phyloP scores from a whole-genome alignment of 2,797 vertebrate species.

The Rhabdomys pumilio region DNA sequence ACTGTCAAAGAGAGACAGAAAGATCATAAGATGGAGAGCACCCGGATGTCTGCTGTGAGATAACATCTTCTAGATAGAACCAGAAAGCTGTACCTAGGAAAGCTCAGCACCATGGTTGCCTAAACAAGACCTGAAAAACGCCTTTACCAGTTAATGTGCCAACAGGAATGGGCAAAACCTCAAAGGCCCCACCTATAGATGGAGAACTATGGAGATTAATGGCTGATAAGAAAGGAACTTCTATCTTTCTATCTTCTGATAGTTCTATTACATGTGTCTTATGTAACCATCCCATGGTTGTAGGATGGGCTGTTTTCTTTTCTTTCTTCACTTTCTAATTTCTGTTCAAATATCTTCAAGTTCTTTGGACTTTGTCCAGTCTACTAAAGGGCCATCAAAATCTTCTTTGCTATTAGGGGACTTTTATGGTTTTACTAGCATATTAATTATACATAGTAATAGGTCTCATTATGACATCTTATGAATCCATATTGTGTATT shows the following conservation, averaged over 20 bases:
- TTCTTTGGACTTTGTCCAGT: neutral
- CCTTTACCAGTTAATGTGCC: neutral
- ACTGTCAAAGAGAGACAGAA: neutral
- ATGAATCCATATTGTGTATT: neutral
- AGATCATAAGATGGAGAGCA: neutral
- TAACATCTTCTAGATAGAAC: neutral
- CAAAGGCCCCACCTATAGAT: neutral
- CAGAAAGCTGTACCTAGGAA: neutral
- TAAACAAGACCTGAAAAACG: neutral
- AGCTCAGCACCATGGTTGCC: neutral
- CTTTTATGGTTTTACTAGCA: neutral
- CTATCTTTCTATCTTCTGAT: neutral
- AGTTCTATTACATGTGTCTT: neutral
- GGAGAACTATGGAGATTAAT: neutral
- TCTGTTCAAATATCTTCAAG: neutral
- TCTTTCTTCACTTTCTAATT: neutral
- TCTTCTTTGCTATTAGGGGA: neutral
- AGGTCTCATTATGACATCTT: neutral
- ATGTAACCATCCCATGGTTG: neutral
- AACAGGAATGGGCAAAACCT: neutral
- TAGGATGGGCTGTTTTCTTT: neutral
- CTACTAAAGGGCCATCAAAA: neutral
- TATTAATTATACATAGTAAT: slow-evolving; percentile 18
- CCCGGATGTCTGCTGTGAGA: neutral
- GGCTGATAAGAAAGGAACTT: neutral